These are phyloP conservation scores for Cottus gobio DNA, from an alignment of 2,113 vertebrate species.

Conservation along the genomic window DNA sequence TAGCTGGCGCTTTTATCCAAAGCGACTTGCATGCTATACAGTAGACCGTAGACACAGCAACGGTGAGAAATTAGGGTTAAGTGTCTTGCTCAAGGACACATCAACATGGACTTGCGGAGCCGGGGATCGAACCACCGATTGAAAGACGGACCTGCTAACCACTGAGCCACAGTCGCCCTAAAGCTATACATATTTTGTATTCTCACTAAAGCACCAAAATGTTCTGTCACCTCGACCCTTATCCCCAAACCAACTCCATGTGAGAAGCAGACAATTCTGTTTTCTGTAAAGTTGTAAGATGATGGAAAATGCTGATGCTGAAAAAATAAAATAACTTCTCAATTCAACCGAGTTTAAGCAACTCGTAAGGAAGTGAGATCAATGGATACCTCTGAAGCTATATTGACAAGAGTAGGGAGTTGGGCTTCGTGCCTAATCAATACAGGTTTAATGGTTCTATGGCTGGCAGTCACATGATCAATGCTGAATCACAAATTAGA, in stretches of 20 bases:
- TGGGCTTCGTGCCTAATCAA: background rate
- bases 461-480: conserved; percentile 7
- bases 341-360: background rate
- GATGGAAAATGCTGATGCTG: too few relatives aligned
- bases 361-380: background rate
- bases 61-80: too few relatives aligned
- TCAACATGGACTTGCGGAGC: too few relatives aligned
- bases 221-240: background rate
- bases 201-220: background rate
- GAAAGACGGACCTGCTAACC: too few relatives aligned
- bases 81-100: too few relatives aligned
- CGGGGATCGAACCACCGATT: too few relatives aligned
- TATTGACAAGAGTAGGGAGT: background rate
- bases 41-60: too few relatives aligned
- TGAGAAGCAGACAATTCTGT: background rate
- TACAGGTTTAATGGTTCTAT: background rate
- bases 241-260: background rate
- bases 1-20: too few relatives aligned
- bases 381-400: background rate
- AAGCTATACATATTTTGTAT: background rate
- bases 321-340: background rate
- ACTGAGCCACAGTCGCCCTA: too few relatives aligned
- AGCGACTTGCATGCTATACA: too few relatives aligned
- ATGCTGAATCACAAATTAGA: background rate
- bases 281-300: background rate